Evolutionary conservation across 2,113 vertebrate genomes (phyloP).

Genomic region (Cyphomyrus discorhynchus): DNA sequence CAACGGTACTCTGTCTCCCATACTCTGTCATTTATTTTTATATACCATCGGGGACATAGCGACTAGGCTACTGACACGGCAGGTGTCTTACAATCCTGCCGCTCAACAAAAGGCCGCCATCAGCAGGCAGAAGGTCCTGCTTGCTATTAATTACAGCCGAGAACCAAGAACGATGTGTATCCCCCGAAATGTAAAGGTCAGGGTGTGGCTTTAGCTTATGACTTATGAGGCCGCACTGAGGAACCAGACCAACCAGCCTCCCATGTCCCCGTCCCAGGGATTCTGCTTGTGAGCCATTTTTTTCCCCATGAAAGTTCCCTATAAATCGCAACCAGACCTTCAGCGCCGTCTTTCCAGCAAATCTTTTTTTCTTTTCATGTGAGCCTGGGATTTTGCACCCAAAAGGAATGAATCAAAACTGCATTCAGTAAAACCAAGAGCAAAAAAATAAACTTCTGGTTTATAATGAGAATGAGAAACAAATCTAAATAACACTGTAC

Average conservation of each 20-base stretch:
- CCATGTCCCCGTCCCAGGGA: not conserved
- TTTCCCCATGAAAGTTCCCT: not conserved
- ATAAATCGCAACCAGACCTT: not conserved
- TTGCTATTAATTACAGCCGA: not conserved
- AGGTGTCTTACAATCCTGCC: not conserved
- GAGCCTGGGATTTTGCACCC: not conserved
- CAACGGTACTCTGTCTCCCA: not conserved
- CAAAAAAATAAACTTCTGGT: not conserved
- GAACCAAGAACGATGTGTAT: not conserved
- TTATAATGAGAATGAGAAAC: not conserved
- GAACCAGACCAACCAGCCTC: not conserved
- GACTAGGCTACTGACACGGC: not conserved
- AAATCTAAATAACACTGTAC: not conserved
- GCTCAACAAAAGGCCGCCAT: not conserved
- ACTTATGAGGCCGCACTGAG: not conserved
- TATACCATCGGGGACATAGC: not conserved
- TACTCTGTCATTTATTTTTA: not conserved
- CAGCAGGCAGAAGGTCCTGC: not conserved
- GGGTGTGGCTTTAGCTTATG: not conserved
- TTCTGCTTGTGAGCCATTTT: not conserved
- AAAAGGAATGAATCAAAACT: not conserved
- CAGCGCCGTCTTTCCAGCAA: not conserved
- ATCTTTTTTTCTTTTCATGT: not conserved
- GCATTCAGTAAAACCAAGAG: not conserved
- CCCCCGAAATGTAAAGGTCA: not conserved